Evolutionary conservation across 2,888 invertebrate species (phyloP).

Genomic region (Brenthis daphne): DNA sequence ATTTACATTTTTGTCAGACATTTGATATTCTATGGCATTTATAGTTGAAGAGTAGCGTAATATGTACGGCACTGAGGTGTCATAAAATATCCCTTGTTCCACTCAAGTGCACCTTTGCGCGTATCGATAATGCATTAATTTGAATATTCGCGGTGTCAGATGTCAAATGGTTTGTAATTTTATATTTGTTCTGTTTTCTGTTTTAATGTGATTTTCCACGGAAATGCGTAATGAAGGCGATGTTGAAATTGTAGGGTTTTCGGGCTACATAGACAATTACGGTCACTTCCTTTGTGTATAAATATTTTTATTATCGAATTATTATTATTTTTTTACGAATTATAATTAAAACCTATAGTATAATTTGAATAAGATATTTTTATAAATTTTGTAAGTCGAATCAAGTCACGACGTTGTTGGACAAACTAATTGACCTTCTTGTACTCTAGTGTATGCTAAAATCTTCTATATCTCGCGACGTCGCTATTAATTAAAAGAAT

Average conservation of each 20-base stretch:
- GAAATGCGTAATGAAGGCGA: constrained; percentile 52
- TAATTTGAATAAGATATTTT: too few species aligned
- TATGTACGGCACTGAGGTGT: constrained; percentile 49
- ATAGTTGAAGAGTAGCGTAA: neutral
- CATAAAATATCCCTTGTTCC: constrained; percentile 66
- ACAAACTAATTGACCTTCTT: too few species aligned
- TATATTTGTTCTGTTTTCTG: constrained; percentile 63
- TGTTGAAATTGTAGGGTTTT: constrained; percentile 37
- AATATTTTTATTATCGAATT: too few species aligned
- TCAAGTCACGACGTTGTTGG: too few species aligned
- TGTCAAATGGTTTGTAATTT: constrained; percentile 82
- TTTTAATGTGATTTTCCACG: constrained; percentile 63
- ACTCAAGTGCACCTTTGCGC: constrained; percentile 73
- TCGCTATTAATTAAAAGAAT: too few species aligned
- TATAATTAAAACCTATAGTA: too few species aligned
- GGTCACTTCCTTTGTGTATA: too few species aligned
- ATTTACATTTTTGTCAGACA: neutral
- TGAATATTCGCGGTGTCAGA: constrained; percentile 82
- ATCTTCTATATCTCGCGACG: too few species aligned
- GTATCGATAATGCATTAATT: constrained; percentile 81
- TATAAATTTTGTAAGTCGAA: too few species aligned
- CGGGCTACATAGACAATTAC: constrained; percentile 34
- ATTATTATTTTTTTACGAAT: too few species aligned
- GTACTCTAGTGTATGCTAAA: too few species aligned
- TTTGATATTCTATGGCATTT: neutral